Conservation (phyloP, 1,140 invertebrate species). For the Sarcophaga peregrina region DNA sequence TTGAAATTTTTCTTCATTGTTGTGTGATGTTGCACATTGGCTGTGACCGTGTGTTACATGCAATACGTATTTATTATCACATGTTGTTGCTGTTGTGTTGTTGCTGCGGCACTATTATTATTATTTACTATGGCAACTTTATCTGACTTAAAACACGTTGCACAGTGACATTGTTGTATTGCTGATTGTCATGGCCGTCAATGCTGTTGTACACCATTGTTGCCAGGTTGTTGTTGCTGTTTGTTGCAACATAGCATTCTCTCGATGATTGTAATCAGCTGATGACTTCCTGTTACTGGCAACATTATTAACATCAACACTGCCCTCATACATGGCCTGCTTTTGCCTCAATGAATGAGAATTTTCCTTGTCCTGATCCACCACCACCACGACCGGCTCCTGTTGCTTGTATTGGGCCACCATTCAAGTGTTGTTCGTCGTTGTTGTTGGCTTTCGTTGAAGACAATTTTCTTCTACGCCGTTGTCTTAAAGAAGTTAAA, state of each 20-base stretch:
- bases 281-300: conserved; percentile 39
- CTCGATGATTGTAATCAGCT: conserved; percentile 31
- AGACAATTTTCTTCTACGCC: neutral
- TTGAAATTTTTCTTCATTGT: conserved; percentile 55
- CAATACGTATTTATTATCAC: too few relatives aligned
- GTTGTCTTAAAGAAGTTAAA: neutral
- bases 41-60: neutral
- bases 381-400: neutral
- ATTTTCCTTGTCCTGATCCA: neutral
- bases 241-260: conserved; percentile 40
- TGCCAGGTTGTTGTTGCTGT: conserved; percentile 26
- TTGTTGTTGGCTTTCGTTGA: too few relatives aligned
- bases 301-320: conserved; percentile 30
- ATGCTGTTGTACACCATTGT: neutral
- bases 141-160: conserved; percentile 46
- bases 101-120: conserved; percentile 32
- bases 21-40: conserved; percentile 28
- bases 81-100: too few relatives aligned
- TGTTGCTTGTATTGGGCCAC: neutral
- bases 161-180: conserved; percentile 40
- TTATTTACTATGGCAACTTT: conserved; percentile 63
- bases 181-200: conserved; percentile 8
- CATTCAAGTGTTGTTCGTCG: neutral
- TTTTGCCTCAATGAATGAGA: neutral
- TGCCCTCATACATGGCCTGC: neutral